Percentiles rank a stretch among this genome's conserved stretches.
These are phyloP conservation scores for Machaerirhynchus nigripectus DNA, from an alignment of 2,113 vertebrate genomes.

Conservation along the genomic window DNA sequence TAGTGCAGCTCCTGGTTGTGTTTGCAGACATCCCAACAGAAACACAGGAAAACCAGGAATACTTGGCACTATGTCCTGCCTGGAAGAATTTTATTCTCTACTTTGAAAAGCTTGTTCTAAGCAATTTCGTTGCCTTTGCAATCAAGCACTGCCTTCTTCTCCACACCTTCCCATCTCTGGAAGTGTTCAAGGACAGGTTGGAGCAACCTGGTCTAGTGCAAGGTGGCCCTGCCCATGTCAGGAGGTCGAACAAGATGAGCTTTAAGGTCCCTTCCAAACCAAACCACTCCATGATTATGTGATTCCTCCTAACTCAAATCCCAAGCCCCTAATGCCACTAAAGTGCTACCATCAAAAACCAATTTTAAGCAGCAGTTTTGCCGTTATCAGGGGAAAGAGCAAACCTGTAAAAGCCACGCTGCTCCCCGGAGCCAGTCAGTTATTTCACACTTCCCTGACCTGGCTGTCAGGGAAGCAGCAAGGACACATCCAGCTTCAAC, in stretches of 20 bases:
- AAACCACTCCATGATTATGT: not conserved
- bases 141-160: not conserved
- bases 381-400: not conserved
- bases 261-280: not conserved
- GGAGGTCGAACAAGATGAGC: not conserved
- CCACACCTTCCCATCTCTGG: not conserved
- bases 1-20: not conserved
- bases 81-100: not conserved
- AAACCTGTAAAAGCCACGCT: not conserved
- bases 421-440: not conserved
- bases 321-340: not conserved
- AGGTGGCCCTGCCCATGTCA: not conserved
- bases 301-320: not conserved
- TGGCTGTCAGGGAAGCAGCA: not conserved
- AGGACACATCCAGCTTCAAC: not conserved
- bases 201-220: not conserved
- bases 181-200: not conserved
- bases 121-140: not conserved
- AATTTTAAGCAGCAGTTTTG: not conserved
- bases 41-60: not conserved
- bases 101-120: not conserved
- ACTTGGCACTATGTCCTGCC: not conserved
- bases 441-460: not conserved
- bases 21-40: not conserved
- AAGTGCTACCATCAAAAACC: not conserved